Conservation (phyloP, 2,113 vertebrate genomes). For the Nothocercus julius region DNA sequence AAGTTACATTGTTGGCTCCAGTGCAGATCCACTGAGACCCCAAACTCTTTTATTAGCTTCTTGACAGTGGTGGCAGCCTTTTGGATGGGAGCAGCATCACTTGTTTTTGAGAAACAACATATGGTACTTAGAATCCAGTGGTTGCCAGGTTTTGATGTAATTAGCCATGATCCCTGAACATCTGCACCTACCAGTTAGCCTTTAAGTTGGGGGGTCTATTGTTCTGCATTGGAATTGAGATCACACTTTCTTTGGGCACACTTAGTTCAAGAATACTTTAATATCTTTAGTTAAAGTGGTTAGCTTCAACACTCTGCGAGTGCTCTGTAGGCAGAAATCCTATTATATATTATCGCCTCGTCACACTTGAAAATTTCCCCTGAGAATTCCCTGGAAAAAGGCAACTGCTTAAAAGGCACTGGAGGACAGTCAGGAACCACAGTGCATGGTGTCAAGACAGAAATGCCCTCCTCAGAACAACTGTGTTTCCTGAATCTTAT, state of each 20-base stretch:
- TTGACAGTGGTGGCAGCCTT: conserved; percentile 41
- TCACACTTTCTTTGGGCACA: conserved; percentile 18
- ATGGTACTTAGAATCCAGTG: conserved; percentile 63
- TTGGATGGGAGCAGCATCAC: conserved; percentile 41
- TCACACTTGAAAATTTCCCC: conserved; percentile 46
- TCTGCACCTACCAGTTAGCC: conserved; percentile 57
- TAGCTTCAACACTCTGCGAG: conserved; percentile 45
- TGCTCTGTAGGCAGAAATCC: conserved; percentile 49
- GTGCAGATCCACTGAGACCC: background rate
- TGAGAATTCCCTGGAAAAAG: background rate
- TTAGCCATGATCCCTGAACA: conserved; percentile 66
- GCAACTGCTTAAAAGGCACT: background rate
- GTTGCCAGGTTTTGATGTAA: conserved; percentile 68
- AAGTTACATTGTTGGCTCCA: background rate
- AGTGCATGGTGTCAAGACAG: conserved; percentile 25
- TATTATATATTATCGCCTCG: conserved; percentile 58
- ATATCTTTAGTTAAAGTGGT: conserved; percentile 48
- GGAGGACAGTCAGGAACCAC: conserved; percentile 36
- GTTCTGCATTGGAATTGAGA: conserved; percentile 17
- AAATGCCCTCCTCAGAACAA: background rate
- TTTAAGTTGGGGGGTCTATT: conserved; percentile 61
- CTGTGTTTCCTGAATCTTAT: conserved; percentile 12
- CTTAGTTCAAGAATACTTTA: conserved; percentile 40
- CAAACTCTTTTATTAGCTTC: conserved; percentile 12
- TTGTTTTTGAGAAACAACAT: conserved; percentile 64